Base-by-base conservation (phyloP, 2,888 invertebrate genomes). In the Lycocerus yunnanus region DNA sequence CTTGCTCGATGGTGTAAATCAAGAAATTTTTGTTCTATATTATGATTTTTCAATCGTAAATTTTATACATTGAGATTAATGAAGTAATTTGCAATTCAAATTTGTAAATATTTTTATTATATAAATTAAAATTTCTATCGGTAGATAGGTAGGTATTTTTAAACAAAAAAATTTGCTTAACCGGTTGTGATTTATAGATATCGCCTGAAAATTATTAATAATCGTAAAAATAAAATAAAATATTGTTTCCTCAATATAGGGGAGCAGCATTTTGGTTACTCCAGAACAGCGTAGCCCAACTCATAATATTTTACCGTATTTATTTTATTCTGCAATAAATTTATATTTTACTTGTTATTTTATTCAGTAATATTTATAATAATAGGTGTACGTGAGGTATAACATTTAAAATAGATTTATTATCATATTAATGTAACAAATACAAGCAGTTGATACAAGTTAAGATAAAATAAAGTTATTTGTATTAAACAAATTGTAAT, bases 391-490 rank as follows among this genome's bases (percentile, higher is more conserved):
- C 27, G 13, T 13, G n/a, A 27, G 27, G 27, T 43, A 43, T 43
- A 43, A 43, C 43, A 43, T 43, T 43, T 43, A 13, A 6, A 43
- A 43, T n/a, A 43, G 43, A 43, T 43, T 43, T 43, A 43, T 70
- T 78, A 85, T 79, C 85, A 85, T 78, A 69, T 69, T 69, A 69
- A 69, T 61, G 61, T 69, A 61, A 69, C 63, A 69, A 61, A 18
- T 69, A 69, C 27, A 69, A 61, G 63, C 43, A 43, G 43, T 69
- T n/a, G 69, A 69, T 69, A 61, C 69, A 69, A 63, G 87, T 88
- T 80, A 88, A 88, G 80, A 83, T 78, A 69, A 63, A 16, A 63
- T n/a, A 43, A 63, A 63, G 61, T 63, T 63, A 63, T 63, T 63
- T 63, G 61, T 63, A 63, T 63, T 63, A 43, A 43, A 43, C 43